Evolutionary conservation across 1,140 invertebrate species (phyloP).

Genomic region (Colletes latitarsis): DNA sequence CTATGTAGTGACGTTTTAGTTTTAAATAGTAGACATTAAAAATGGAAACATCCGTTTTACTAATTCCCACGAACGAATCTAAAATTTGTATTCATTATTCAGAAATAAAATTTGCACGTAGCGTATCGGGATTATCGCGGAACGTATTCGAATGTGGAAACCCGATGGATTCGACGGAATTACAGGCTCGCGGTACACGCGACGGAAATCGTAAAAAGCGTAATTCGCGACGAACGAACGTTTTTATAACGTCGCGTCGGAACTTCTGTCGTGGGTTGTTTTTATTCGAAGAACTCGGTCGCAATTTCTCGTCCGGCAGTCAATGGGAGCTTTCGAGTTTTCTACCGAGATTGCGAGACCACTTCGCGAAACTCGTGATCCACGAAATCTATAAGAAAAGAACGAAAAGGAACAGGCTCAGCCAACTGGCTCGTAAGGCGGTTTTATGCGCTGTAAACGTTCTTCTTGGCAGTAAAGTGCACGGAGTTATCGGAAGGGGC

Average conservation of each 20-base stretch:
- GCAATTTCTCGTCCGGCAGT: not conserved
- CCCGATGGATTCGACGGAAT: no score
- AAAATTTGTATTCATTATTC: no score
- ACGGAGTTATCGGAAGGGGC: not conserved
- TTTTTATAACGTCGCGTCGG: not conserved
- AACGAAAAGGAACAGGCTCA: not conserved
- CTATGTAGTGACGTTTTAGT: no score
- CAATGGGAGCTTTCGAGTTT: not conserved
- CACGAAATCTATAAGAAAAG: not conserved
- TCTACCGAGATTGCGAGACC: not conserved
- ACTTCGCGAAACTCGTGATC: not conserved
- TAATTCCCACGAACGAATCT: no score
- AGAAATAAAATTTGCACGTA: no score
- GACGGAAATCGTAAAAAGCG: not conserved
- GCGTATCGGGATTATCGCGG: no score
- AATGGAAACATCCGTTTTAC: no score
- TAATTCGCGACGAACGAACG: not conserved
- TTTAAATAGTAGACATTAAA: no score
- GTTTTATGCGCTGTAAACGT: slow-evolving; percentile 2
- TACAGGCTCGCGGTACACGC: no score
- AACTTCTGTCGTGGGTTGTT: not conserved
- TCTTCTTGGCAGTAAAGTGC: not conserved
- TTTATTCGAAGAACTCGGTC: not conserved
- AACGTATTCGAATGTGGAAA: no score
- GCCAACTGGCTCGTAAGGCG: not conserved